These are phyloP conservation scores for Pollenia griseotomentosa DNA, from an alignment of 2,888 invertebrate genomes.

Conservation along the genomic window DNA sequence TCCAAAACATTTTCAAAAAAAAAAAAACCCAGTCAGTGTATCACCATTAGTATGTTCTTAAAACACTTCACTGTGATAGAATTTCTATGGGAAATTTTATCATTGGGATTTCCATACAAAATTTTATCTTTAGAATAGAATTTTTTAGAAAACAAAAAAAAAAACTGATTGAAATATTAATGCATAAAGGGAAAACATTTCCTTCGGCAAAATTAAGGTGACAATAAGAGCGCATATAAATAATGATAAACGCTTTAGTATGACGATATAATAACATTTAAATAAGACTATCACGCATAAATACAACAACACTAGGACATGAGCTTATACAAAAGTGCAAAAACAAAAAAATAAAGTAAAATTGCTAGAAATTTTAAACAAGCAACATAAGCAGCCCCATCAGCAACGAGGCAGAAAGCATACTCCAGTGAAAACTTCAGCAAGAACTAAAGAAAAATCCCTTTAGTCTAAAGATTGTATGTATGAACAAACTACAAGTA, in stretches of 20 bases:
- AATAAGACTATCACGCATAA: constrained; percentile 30
- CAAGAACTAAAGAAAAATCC: background rate
- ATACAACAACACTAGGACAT: background rate
- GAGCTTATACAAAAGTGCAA: background rate
- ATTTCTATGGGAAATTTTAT: too few relatives aligned
- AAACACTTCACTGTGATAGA: too few relatives aligned
- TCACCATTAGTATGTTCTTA: too few relatives aligned
- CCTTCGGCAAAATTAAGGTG: constrained; percentile 8
- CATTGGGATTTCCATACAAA: too few relatives aligned
- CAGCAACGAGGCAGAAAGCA: constrained; percentile 11
- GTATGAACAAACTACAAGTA: background rate
- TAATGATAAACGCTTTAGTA: constrained; percentile 54
- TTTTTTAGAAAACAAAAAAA: too few relatives aligned
- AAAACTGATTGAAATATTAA: background rate
- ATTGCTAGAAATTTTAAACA: background rate
- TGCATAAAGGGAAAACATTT: background rate
- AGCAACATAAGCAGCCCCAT: constrained; percentile 28
- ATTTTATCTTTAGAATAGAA: too few relatives aligned
- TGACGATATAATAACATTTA: constrained; percentile 27
- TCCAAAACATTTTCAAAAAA: too few relatives aligned
- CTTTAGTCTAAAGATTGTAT: background rate
- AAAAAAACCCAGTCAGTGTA: too few relatives aligned
- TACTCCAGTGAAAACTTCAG: background rate
- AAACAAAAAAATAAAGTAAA: constrained; percentile 9
- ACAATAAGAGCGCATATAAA: constrained; percentile 57